Evolutionary conservation across 2,797 vertebrate genomes (phyloP), one percentile per base, ranked within the genome.

Genomic region (Botia almorhae): DNA sequence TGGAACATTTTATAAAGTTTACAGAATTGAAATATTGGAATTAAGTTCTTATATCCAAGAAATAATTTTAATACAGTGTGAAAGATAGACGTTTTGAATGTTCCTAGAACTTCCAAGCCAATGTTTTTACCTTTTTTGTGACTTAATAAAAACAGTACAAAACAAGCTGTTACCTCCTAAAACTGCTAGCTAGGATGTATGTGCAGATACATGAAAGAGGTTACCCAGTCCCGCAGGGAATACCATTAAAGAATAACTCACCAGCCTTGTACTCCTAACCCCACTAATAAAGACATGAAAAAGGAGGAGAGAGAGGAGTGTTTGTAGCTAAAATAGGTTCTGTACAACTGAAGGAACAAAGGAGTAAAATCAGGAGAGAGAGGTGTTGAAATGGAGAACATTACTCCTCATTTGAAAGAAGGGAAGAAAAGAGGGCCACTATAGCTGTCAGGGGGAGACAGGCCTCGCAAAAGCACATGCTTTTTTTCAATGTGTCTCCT

Each of bases 341-440:
- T 10, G 51, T 68, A 46, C 68, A 78, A 53, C 48, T 60, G 10
- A 48, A 13, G 65, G 23, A 46, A 0, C 2, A 58, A 69, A 50
- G 23, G 17, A 78, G 53, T 29, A 17, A 60, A 78, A 69, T 60
- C 23, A 29, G 13, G 23, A 5, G 17, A 58, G 16, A 76, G 16
- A 76, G 13, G 36, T 48, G 75, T 2, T 5, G 53, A 69, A 69
- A 77, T 58, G 3, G 53, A 78, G 65, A 69, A 48, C 65, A 69
- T 69, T 60, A 36, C 17, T 69, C 0, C 39, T 60, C 23, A 69
- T 77, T 29, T 77, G 39, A 67, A 21, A n/a, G 51, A 67, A 60
- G 53, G 69, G 17, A 21, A 19, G 64, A 67, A 39, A 74, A 73
- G 67, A 17, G 10, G 12, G 10, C 55, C 2, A 58, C 19, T 16